Conservation (phyloP, 2,888 invertebrate genomes). For the Nephrocerus scutellatus region DNA sequence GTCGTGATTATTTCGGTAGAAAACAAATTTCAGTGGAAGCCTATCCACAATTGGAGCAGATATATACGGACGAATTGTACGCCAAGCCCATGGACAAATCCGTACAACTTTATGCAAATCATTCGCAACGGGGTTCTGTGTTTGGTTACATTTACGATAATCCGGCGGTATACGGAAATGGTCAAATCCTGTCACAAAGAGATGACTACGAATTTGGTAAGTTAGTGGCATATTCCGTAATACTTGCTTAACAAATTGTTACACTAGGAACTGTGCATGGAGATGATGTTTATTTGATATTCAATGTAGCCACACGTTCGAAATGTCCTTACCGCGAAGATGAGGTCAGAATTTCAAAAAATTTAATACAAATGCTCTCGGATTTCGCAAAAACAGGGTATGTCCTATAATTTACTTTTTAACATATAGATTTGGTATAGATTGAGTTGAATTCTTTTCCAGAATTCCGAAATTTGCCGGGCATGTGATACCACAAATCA, state of each 20-base stretch:
- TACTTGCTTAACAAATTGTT: neutral
- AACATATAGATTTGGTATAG: neutral
- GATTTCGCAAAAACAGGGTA: slow-evolving; percentile 15
- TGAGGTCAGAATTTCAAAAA: slow-evolving; percentile 13
- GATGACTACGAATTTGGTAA: slow-evolving; percentile 51
- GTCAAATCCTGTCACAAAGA: slow-evolving; percentile 50
- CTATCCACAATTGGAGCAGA: slow-evolving; percentile 42
- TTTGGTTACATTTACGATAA: slow-evolving; percentile 59
- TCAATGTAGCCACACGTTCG: slow-evolving; percentile 7
- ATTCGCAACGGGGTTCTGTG: slow-evolving; percentile 51
- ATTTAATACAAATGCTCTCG: slow-evolving; percentile 21
- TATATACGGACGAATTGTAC: slow-evolving; percentile 60
- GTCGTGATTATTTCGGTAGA: slow-evolving; percentile 42
- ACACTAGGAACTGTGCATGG: slow-evolving; percentile 19
- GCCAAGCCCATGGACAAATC: slow-evolving; percentile 53
- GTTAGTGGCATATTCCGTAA: slow-evolving; percentile 17
- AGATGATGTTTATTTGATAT: slow-evolving; percentile 20
- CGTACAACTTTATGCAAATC: slow-evolving; percentile 52
- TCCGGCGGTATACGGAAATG: slow-evolving; percentile 53
- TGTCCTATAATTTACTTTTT: neutral
- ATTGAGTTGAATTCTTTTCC: neutral
- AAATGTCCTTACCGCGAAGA: slow-evolving; percentile 15
- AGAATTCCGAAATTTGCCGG: slow-evolving; percentile 5
- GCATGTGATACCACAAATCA: no score
- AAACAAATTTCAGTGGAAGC: slow-evolving; percentile 50